phyloP scores from a whole-genome alignment of 1,140 invertebrate genomes.

The Sitophilus oryzae region DNA sequence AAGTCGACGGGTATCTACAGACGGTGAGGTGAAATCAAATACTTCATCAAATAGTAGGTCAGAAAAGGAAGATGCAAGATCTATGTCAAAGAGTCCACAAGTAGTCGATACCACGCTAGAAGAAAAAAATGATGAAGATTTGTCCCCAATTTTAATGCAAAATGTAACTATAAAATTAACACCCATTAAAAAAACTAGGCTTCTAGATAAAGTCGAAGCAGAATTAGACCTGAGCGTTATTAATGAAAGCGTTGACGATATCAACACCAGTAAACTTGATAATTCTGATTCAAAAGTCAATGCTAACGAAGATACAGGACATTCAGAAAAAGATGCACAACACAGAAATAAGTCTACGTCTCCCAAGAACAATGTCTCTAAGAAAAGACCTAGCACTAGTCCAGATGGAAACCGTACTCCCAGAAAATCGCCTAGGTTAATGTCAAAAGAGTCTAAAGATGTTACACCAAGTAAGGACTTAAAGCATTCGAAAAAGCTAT shows the following conservation, averaged over 20 bases:
- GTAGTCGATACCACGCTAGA: not conserved
- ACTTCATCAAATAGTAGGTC: not conserved
- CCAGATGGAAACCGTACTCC: not conserved
- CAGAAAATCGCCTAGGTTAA: slow-evolving; percentile 18
- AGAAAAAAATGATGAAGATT: not conserved
- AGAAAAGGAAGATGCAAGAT: slow-evolving; percentile 1
- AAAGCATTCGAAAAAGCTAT: not conserved
- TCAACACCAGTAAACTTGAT: slow-evolving; percentile 1
- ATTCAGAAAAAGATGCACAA: not conserved
- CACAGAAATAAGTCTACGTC: not conserved
- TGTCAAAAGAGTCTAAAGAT: slow-evolving; percentile 1
- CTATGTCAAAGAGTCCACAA: not conserved
- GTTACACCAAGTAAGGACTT: not conserved
- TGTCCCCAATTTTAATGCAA: not conserved
- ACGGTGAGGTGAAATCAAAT: too few species aligned
- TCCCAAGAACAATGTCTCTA: not conserved
- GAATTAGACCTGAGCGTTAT: slow-evolving; percentile 20
- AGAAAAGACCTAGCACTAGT: not conserved
- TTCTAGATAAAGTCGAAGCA: slow-evolving; percentile 15
- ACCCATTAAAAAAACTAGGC: slow-evolving; percentile 13
- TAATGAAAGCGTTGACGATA: slow-evolving; percentile 13
- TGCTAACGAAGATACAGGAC: not conserved
- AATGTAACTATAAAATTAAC: slow-evolving; percentile 7
- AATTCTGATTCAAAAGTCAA: not conserved
- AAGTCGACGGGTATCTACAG: slow-evolving; percentile 3